Conservation (phyloP, 1,140 invertebrate genomes). For the Saccostrea echinata region DNA sequence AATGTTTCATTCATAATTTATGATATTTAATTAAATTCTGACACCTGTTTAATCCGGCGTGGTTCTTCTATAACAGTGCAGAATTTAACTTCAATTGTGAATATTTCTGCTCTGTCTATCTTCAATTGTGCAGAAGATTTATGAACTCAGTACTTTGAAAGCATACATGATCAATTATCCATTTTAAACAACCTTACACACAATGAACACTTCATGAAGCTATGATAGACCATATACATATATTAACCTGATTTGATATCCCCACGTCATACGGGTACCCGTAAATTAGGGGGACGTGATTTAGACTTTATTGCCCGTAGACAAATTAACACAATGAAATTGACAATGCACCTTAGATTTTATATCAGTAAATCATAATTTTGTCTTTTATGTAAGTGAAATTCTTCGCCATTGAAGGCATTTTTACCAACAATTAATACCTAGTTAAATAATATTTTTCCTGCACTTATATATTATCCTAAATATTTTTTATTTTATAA, state of each 20-base stretch:
- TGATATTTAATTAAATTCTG: conserved; percentile 23
- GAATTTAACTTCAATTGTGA: background rate
- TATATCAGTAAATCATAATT: conserved; percentile 1
- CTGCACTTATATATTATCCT: background rate
- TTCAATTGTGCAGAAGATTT: background rate
- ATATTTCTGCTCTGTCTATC: conserved; percentile 10
- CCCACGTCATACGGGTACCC: background rate
- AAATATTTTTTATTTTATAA: background rate
- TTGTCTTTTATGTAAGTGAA: background rate
- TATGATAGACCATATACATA: conserved; percentile 4
- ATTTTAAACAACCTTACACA: background rate
- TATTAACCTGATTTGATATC: conserved; percentile 9
- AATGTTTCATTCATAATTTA: conserved; percentile 8
- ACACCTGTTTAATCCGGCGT: conserved; percentile 8
- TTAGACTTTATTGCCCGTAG: conserved; percentile 1
- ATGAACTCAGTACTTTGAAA: background rate
- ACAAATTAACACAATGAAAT: conserved; percentile 11
- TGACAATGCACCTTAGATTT: background rate
- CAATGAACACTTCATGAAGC: background rate
- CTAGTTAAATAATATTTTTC: background rate
- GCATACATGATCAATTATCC: conserved; percentile 11
- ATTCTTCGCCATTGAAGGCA: too few species aligned
- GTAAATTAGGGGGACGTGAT: background rate
- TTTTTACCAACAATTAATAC: background rate
- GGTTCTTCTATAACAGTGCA: background rate